phyloP scores from a whole-genome alignment of 2,113 vertebrate species.

The Miniopterus natalensis region DNA sequence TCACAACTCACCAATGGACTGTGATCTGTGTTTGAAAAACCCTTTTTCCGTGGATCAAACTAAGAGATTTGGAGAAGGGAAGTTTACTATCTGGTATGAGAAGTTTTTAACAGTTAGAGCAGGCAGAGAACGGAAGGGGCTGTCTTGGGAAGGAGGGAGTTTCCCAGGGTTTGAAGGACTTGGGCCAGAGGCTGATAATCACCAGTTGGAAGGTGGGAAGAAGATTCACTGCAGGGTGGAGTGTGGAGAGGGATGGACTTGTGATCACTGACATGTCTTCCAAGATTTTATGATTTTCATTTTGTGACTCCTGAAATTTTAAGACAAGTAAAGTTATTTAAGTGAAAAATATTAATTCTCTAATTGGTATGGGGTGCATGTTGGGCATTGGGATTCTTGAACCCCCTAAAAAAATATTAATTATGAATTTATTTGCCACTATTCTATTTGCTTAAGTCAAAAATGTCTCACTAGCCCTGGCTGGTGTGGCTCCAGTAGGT shows the following conservation, averaged over 20 bases:
- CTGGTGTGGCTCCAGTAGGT: background rate
- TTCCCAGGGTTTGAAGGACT: background rate
- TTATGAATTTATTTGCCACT: constrained; percentile 28
- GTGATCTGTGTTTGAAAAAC: constrained; percentile 40
- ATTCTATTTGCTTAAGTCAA: background rate
- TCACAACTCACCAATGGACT: background rate
- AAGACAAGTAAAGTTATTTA: constrained; percentile 7
- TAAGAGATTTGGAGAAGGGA: constrained; percentile 6
- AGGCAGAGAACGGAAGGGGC: background rate
- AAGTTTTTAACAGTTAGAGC: background rate
- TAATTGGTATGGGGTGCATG: no score
- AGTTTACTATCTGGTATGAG: background rate
- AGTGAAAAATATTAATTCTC: background rate
- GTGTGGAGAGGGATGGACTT: background rate
- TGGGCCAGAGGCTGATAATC: background rate
- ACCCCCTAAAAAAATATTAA: no score
- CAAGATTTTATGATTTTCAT: background rate
- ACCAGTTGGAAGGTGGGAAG: background rate
- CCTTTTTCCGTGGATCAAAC: background rate
- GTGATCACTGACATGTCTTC: background rate
- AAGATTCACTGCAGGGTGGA: background rate
- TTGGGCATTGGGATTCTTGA: no score
- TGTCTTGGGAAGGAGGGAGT: background rate
- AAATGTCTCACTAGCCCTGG: background rate
- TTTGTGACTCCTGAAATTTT: constrained; percentile 57